These are phyloP conservation scores for Muscicapa striata DNA, from an alignment of 2,797 vertebrate species.

Conservation along the genomic window DNA sequence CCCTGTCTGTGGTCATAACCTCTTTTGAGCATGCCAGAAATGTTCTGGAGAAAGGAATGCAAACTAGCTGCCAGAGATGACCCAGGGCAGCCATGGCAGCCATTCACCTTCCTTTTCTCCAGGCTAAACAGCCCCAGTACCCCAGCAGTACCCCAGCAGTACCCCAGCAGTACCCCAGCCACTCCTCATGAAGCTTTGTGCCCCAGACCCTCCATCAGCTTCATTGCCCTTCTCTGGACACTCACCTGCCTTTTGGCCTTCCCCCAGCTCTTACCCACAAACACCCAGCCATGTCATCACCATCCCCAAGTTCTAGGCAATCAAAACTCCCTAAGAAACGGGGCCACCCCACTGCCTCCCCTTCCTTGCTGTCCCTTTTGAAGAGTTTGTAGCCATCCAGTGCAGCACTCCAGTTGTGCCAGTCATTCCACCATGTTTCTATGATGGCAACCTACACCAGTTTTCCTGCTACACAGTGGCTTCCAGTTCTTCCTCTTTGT, in stretches of 20 bases:
- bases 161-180: neutral
- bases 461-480: neutral
- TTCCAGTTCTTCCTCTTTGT: neutral
- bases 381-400: neutral
- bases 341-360: neutral
- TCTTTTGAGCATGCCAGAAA: neutral
- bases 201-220: neutral
- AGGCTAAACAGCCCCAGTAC: neutral
- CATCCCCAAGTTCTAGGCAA: neutral
- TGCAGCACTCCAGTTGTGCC: neutral
- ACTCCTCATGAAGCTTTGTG: neutral
- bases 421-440: neutral
- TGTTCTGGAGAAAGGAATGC: neutral
- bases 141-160: neutral
- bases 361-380: neutral
- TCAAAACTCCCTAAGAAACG: rapidly evolving
- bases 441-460: neutral
- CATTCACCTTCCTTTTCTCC: neutral
- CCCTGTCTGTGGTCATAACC: neutral
- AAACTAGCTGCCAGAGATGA: neutral
- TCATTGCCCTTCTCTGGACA: neutral
- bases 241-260: rapidly evolving
- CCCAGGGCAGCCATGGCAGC: neutral
- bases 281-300: neutral
- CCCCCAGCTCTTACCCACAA: neutral